Evolutionary conservation across 1,140 invertebrate genomes (phyloP), one percentile per base, ranked within the genome.

Genomic region (Hyles vespertilio): DNA sequence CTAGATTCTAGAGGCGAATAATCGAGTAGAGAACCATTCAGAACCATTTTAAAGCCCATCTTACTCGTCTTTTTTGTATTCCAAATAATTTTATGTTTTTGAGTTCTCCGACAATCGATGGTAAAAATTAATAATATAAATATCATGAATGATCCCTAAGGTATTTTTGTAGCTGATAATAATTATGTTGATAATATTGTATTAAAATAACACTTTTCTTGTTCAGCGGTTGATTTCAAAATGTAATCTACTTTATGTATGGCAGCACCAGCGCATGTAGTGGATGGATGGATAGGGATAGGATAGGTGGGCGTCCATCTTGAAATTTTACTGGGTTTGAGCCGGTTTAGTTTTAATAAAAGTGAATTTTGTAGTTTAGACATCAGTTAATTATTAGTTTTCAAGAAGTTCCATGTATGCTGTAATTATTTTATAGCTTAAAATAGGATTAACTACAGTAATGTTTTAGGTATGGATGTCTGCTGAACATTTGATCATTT

Each of bases 241-340:
- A 48, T 48, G 12, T 48, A 22, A 48, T n/a, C 9, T 51, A 51
- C 11, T n/a, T 54, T 40, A n/a, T 5, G 40, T n/a, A 40, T 56
- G 54, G 34, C 54, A 56, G 34, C 54, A 54, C 52, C 32, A 8
- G 10, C 32, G 32, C 50, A 34, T 34, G 10, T 12, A 33, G 50
- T 10, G 33, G 52, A 54, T 54, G 40, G 36, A 43, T 54, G 52
- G 52, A 48, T 74, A 70, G 70, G 45, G 63, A 61, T 72, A 75
- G 74, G 71, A 79, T 80, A 78, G 81, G 85, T 81, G 81, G 87
- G 88, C 88, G 88, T 89, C 88, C 88, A 89, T 89, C 88, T 89
- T 89, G 88, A 87, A 65, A 89, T 83, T 88, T 88, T 77, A 73
- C 84, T 84, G 82, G 79, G 79, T 88, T 88, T 83, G 82, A 87